Conservation (phyloP, 2,797 vertebrate species). For the Pseudomugil tenellus region DNA sequence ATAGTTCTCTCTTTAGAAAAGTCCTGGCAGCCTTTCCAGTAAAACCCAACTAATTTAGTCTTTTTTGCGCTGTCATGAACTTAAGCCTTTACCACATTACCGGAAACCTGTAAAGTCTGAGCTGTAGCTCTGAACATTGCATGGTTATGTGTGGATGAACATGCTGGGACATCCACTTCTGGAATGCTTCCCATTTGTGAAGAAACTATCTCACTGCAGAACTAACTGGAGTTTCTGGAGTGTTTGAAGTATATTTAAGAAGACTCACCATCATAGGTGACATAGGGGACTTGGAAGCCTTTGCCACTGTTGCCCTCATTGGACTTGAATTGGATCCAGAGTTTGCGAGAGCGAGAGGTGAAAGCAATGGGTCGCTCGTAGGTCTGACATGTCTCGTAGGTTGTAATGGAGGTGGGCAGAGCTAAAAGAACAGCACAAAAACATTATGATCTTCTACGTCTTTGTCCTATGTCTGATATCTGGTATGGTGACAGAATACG, state of each 20-base stretch:
- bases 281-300: slow-evolving; percentile 97
- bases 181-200: neutral
- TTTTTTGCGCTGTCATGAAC: no score
- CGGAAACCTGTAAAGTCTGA: neutral
- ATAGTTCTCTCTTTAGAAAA: neutral
- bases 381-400: slow-evolving; percentile 97
- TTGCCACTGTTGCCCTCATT: slow-evolving; percentile 96
- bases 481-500: neutral
- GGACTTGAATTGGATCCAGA: slow-evolving; percentile 98
- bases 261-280: slow-evolving; percentile 92
- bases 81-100: neutral
- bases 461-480: neutral
- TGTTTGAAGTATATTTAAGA: neutral
- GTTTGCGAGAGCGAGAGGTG: slow-evolving; percentile 93
- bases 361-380: slow-evolving; percentile 97
- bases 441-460: neutral
- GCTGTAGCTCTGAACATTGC: no score
- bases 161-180: neutral
- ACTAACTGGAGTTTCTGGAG: neutral
- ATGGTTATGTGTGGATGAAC: neutral
- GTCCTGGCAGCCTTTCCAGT: neutral
- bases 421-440: slow-evolving; percentile 72
- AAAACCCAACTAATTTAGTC: neutral
- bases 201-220: neutral
- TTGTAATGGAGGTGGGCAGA: slow-evolving; percentile 93